Evolutionary conservation across 2,797 vertebrate genomes (phyloP).

Genomic region (Hirundo rustica): DNA sequence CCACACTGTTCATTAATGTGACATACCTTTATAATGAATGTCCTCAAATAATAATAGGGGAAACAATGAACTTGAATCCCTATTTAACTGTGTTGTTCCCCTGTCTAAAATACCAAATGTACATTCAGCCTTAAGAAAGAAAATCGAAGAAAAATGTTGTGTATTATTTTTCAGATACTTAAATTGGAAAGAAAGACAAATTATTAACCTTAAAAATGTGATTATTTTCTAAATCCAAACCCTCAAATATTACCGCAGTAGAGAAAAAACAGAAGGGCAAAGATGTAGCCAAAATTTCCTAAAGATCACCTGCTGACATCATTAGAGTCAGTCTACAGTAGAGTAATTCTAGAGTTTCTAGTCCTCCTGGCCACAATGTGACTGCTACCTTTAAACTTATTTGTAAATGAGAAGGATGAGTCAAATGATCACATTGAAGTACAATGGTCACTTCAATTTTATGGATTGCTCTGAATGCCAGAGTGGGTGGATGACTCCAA

Average conservation of each 20-base stretch:
- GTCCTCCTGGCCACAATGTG: not conserved
- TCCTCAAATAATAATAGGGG: not conserved
- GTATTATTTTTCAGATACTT: not conserved
- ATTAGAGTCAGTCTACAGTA: not conserved
- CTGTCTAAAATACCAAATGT: not conserved
- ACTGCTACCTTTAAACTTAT: not conserved
- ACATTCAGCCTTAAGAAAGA: not conserved
- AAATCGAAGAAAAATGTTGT: not conserved
- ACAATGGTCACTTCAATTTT: not conserved
- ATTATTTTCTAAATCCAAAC: not conserved
- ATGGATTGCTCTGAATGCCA: not conserved
- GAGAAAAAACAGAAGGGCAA: not conserved
- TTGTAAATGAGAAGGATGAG: not conserved
- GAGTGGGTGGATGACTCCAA: not conserved
- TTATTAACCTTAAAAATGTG: not conserved
- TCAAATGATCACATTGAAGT: not conserved
- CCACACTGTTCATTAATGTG: conserved; percentile 33
- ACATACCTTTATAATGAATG: conserved; percentile 34
- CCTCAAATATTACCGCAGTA: not conserved
- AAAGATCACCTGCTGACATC: not conserved
- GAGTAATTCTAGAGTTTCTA: not conserved
- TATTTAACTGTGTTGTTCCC: not conserved
- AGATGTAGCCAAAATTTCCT: not conserved
- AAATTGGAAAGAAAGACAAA: not conserved
- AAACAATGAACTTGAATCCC: not conserved